Evolutionary conservation across 2,888 invertebrate species (phyloP).

Genomic region (Rosalia funebris): DNA sequence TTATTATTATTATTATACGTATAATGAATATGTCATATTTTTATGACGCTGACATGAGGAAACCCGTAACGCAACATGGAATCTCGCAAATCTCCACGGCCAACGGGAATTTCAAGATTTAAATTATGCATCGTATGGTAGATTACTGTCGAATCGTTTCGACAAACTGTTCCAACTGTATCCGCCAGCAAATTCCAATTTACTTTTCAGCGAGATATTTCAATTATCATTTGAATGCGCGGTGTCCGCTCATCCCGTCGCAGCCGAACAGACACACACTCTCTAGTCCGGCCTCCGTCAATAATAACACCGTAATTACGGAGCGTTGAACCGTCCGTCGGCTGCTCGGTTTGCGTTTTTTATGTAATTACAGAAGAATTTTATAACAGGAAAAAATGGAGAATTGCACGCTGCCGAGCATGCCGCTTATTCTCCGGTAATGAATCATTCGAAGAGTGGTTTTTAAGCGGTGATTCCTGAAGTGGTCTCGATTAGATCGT

Average conservation of each 20-base stretch:
- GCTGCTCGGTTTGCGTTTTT: constrained; percentile 23
- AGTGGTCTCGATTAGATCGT: constrained; percentile 8
- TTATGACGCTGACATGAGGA: too few relatives aligned
- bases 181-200: constrained; percentile 18
- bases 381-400: constrained; percentile 30
- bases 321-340: constrained; percentile 31
- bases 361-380: constrained; percentile 33
- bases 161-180: constrained; percentile 4
- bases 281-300: constrained; percentile 5
- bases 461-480: constrained; percentile 16
- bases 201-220: constrained; percentile 21
- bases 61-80: too few relatives aligned
- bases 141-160: neutral
- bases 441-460: constrained; percentile 22
- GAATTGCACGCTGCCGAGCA: constrained; percentile 30
- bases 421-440: constrained; percentile 24
- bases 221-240: constrained; percentile 18
- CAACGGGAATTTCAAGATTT: too few relatives aligned
- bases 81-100: too few relatives aligned
- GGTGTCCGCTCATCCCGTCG: neutral
- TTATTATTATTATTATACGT: too few relatives aligned
- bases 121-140: too few relatives aligned
- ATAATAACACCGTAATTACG: constrained; percentile 30
- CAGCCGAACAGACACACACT: neutral
- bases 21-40: too few relatives aligned